Percentiles rank a stretch among this genome's conserved stretches.
Evolutionary conservation across 2,113 vertebrate genomes (phyloP).

Genomic region (Tupaia chinensis): DNA sequence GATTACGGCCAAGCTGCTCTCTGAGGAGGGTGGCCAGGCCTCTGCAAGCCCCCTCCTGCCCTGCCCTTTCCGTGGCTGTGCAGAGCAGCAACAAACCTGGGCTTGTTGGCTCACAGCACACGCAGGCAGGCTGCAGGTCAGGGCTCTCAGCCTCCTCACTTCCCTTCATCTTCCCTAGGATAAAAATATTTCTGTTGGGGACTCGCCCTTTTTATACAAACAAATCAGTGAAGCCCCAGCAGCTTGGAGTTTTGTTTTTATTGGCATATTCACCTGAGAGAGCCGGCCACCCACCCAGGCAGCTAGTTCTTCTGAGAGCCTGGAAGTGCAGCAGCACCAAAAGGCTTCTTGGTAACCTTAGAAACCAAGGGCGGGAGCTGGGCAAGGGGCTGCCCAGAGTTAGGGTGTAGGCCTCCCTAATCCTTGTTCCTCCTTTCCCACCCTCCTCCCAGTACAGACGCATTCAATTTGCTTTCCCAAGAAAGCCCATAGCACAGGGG

Average conservation of each 20-base stretch:
- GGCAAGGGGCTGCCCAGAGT: not conserved
- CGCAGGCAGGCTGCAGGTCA: not conserved
- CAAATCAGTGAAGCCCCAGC: not conserved
- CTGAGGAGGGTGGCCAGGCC: not conserved
- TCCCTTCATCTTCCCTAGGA: not conserved
- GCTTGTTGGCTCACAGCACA: not conserved
- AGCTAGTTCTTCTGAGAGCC: accelerated
- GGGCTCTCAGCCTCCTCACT: accelerated
- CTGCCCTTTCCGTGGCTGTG: too few species aligned
- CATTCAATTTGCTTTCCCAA: not conserved
- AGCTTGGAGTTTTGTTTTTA: not conserved
- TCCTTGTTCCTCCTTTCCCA: not conserved
- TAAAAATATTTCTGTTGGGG: not conserved
- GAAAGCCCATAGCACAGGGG: not conserved
- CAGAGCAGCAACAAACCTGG: too few species aligned
- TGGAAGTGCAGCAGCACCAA: accelerated
- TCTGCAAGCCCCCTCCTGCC: not conserved
- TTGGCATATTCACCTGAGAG: not conserved
- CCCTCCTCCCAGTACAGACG: not conserved
- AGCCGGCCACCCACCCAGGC: not conserved
- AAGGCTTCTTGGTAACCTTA: not conserved
- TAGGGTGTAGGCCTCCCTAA: not conserved
- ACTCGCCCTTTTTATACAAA: not conserved
- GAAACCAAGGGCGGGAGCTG: not conserved
- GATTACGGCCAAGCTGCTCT: too few species aligned